phyloP scores from a whole-genome alignment of 2,888 invertebrate genomes.

The Strigamia crassipes region DNA sequence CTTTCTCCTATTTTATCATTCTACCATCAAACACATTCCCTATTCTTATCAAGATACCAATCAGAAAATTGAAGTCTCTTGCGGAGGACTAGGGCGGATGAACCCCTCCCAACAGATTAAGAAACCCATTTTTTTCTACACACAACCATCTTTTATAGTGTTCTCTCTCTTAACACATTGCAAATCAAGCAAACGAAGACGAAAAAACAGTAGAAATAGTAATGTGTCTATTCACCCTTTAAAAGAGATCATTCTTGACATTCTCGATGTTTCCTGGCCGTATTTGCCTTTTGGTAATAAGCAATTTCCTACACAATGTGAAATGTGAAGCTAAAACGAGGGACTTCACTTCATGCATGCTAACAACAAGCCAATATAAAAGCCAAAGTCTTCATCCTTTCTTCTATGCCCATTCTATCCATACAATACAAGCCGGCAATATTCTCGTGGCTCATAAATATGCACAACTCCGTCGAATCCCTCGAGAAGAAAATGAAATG shows the following conservation, averaged over 20 bases:
- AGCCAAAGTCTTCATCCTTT: conserved; percentile 29
- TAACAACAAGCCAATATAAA: conserved; percentile 42
- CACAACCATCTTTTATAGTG: background rate
- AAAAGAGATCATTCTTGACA: background rate
- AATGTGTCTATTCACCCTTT: background rate
- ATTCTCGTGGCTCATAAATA: conserved; percentile 39
- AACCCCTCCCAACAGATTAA: conserved; percentile 34
- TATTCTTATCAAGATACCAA: conserved; percentile 30
- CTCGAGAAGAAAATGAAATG: conserved; percentile 38
- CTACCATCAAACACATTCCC: conserved; percentile 9
- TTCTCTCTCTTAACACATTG: background rate
- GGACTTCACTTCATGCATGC: conserved; percentile 35
- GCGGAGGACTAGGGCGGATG: conserved; percentile 24
- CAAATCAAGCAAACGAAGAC: background rate
- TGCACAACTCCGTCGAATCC: conserved; percentile 36
- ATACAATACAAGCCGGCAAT: conserved; percentile 34
- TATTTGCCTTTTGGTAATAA: conserved; percentile 37
- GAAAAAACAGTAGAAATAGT: background rate
- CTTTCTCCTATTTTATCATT: conserved; percentile 19
- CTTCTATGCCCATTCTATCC: conserved; percentile 32
- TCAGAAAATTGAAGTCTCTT: conserved; percentile 38
- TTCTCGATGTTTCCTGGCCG: background rate
- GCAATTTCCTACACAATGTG: conserved; percentile 36
- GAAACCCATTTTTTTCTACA: background rate
- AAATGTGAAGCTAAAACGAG: conserved; percentile 18